Conservation (phyloP, 2,113 vertebrate species). For the Rhinoderma darwinii region DNA sequence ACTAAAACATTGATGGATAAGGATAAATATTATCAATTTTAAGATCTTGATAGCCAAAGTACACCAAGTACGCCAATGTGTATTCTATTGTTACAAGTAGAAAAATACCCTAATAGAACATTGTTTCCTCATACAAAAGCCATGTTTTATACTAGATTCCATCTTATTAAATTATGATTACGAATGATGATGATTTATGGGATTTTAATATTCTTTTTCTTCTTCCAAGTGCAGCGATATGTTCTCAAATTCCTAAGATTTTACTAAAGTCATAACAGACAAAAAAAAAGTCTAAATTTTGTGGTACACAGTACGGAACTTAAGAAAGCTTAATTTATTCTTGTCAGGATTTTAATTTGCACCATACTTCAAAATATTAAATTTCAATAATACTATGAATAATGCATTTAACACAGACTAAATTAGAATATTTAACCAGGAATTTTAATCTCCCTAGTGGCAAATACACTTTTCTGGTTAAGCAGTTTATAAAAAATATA, state of each 20-base stretch:
- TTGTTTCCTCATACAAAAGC: too few species aligned
- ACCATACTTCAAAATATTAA: neutral
- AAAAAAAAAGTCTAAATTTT: neutral
- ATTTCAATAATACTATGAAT: slow-evolving; percentile 2
- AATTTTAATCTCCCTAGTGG: slow-evolving; percentile 8
- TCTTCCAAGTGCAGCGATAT: neutral
- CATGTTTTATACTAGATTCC: too few species aligned
- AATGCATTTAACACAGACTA: neutral
- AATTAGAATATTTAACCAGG: neutral
- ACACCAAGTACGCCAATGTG: too few species aligned
- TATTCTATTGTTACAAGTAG: too few species aligned
- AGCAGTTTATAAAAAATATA: slow-evolving; percentile 26
- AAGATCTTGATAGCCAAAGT: too few species aligned
- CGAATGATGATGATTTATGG: neutral
- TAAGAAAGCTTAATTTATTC: neutral
- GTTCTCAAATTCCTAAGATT: neutral
- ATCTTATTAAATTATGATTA: neutral
- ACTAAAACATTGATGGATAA: too few species aligned
- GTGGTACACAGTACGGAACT: neutral
- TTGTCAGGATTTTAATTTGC: neutral
- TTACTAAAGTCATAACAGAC: neutral
- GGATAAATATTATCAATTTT: too few species aligned
- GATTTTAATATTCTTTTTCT: neutral
- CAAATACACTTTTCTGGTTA: neutral
- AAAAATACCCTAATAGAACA: too few species aligned